Evolutionary conservation across 2,888 invertebrate genomes (phyloP).

Genomic region (Himalopsyche kuldschensis): DNA sequence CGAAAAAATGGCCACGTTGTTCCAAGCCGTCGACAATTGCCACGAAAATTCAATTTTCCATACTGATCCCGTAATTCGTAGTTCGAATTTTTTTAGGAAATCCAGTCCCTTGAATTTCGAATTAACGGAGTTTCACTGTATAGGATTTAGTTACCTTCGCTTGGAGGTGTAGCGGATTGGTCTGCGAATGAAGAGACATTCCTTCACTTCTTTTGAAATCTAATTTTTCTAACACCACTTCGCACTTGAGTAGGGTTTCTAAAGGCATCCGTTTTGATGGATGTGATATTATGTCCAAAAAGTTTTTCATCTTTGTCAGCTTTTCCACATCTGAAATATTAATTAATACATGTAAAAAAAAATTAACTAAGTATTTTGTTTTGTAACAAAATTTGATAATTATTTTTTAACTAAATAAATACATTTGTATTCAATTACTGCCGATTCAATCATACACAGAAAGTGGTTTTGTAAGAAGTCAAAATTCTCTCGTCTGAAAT

Average conservation of each 20-base stretch:
- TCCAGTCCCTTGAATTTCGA: too few species aligned
- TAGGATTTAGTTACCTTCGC: not conserved
- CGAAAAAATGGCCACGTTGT: too few species aligned
- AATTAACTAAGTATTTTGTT: conserved; percentile 40
- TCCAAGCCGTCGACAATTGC: too few species aligned
- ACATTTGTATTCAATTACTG: too few species aligned
- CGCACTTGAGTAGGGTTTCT: conserved; percentile 89
- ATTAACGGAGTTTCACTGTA: too few species aligned
- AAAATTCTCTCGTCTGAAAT: not conserved
- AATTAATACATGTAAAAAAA: too few species aligned
- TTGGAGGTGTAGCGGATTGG: conserved; percentile 46
- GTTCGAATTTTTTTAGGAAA: too few species aligned
- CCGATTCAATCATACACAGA: too few species aligned
- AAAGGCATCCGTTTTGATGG: conserved; percentile 86
- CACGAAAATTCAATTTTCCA: too few species aligned
- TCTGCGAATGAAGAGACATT: conserved; percentile 56
- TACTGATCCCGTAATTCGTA: too few species aligned
- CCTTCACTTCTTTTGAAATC: conserved; percentile 73
- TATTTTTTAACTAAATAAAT: too few species aligned
- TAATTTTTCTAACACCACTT: conserved; percentile 86
- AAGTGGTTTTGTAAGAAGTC: too few species aligned
- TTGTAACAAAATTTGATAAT: not conserved
- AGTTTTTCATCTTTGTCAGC: conserved; percentile 90
- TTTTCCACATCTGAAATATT: conserved; percentile 77
- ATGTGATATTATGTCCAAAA: conserved; percentile 88